Percentiles rank a stretch among this genome's conserved stretches.
phyloP scores from a whole-genome alignment of 2,113 vertebrate species.

The Bos indicus region DNA sequence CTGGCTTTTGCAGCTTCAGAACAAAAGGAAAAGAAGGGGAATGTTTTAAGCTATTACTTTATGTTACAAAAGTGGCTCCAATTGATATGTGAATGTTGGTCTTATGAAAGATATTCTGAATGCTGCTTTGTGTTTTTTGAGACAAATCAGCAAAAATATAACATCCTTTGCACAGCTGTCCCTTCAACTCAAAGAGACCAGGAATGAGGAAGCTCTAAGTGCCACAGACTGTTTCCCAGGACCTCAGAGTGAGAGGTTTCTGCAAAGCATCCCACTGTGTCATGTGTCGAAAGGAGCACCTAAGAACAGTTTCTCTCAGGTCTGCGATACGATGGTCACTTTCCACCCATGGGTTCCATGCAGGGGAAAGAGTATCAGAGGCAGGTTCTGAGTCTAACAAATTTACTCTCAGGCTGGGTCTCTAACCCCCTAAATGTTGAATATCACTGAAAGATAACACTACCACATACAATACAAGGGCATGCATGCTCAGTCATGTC shows the following conservation, averaged over 20 bases:
- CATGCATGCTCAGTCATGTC: background rate
- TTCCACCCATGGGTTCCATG: background rate
- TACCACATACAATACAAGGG: fast-evolving
- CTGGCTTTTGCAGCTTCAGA: background rate
- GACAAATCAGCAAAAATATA: background rate
- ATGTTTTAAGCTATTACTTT: background rate
- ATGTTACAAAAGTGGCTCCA: background rate
- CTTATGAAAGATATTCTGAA: background rate
- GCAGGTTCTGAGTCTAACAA: background rate
- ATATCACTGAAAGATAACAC: background rate
- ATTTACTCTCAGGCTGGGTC: background rate
- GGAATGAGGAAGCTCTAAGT: background rate
- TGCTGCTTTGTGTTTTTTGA: background rate
- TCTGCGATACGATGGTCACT: background rate
- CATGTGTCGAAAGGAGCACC: background rate
- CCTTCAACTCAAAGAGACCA: background rate
- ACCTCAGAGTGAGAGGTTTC: background rate
- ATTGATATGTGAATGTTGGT: background rate
- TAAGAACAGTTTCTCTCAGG: background rate
- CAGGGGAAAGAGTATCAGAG: background rate
- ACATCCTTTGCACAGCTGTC: background rate
- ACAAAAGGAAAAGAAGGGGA: background rate
- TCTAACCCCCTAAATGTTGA: background rate
- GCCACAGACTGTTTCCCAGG: background rate
- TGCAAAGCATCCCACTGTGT: background rate